Conservation (phyloP, 2,797 vertebrate genomes). For the Apodemus agrarius region DNA sequence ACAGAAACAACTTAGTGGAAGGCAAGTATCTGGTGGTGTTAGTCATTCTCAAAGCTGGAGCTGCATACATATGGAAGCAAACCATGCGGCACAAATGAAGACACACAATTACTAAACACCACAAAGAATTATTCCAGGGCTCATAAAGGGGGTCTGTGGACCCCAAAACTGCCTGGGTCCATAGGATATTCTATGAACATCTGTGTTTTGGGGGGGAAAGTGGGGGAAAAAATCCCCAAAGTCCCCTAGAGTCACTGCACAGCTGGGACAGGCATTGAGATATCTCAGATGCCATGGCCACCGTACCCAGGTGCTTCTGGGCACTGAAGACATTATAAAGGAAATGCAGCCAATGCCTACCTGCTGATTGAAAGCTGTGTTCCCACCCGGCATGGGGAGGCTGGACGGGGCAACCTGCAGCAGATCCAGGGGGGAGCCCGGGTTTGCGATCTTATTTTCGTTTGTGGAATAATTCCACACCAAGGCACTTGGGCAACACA, state of each 20-base stretch:
- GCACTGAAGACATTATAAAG: neutral
- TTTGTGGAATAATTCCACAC: conserved; percentile 90
- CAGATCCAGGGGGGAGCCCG: conserved; percentile 89
- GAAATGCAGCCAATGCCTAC: conserved; percentile 57
- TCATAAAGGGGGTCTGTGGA: accelerated
- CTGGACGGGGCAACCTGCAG: conserved; percentile 89
- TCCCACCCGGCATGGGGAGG: conserved; percentile 89
- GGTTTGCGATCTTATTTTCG: conserved; percentile 86
- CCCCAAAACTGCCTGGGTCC: neutral
- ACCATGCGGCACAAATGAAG: neutral
- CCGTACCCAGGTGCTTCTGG: accelerated
- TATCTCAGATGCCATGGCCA: neutral
- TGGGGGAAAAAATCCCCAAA: too few species aligned
- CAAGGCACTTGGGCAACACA: conserved; percentile 92
- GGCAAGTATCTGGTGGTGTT: conserved; percentile 1
- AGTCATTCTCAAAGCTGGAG: conserved; percentile 1
- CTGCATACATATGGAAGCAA: conserved; percentile 10
- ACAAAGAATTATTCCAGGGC: neutral
- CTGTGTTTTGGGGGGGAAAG: neutral
- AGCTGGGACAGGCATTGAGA: neutral
- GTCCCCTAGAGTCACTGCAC: neutral
- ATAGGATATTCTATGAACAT: neutral
- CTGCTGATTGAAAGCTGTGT: conserved; percentile 88
- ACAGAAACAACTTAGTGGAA: neutral
- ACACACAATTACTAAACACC: neutral